Evolutionary conservation across 2,888 invertebrate species (phyloP).

Genomic region (Muscina levida): DNA sequence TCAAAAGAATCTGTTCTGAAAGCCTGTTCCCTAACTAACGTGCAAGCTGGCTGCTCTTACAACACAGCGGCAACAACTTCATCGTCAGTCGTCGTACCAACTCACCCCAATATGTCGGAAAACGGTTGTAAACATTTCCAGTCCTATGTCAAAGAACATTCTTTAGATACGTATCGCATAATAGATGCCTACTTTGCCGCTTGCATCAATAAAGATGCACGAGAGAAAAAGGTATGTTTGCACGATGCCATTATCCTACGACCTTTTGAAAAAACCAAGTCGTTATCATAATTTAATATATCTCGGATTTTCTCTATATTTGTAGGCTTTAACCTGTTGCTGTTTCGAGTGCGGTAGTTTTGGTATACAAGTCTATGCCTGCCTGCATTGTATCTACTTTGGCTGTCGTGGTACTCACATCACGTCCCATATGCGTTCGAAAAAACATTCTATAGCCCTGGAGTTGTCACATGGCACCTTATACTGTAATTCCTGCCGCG

Average conservation of each 20-base stretch:
- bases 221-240: slow-evolving; percentile 88
- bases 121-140: slow-evolving; percentile 79
- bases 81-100: slow-evolving; percentile 27
- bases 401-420: slow-evolving; percentile 94
- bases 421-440: slow-evolving; percentile 89
- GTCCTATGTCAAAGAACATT: slow-evolving; percentile 77
- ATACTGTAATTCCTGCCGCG: slow-evolving; percentile 93
- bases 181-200: slow-evolving; percentile 93
- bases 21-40: slow-evolving; percentile 50
- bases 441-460: slow-evolving; percentile 91
- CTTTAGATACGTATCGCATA: slow-evolving; percentile 81
- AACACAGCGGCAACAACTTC: slow-evolving; percentile 52
- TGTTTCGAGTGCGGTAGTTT: slow-evolving; percentile 91
- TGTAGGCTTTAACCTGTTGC: slow-evolving; percentile 88
- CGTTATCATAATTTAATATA: background rate
- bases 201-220: slow-evolving; percentile 88
- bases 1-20: slow-evolving; percentile 24
- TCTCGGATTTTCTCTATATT: slow-evolving; percentile 57
- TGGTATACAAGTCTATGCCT: slow-evolving; percentile 90
- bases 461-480: slow-evolving; percentile 94
- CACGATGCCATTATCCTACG: background rate
- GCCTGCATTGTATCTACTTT: slow-evolving; percentile 95
- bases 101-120: slow-evolving; percentile 75
- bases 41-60: slow-evolving; percentile 44
- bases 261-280: background rate